Conservation (phyloP, 2,888 invertebrate species). For the Platycnemis pennipes region DNA sequence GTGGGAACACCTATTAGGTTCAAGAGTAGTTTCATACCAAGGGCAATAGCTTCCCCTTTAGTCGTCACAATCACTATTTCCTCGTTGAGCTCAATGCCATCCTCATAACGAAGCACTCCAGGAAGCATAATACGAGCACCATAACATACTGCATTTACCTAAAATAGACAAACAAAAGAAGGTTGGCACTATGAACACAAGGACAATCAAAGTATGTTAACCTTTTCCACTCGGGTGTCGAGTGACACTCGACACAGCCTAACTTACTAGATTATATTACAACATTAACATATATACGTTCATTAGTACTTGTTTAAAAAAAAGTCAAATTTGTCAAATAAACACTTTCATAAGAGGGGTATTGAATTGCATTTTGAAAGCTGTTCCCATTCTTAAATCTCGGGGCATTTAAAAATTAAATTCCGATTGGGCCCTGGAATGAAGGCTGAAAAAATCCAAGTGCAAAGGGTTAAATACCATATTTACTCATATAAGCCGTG, state of each 20-base stretch:
- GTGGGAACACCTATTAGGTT: background rate
- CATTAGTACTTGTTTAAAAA: too few relatives aligned
- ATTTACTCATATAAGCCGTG: too few relatives aligned
- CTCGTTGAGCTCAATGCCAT: slow-evolving; percentile 97
- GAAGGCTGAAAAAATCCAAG: too few relatives aligned
- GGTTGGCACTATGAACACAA: slow-evolving; percentile 55
- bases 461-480: too few relatives aligned
- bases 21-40: slow-evolving; percentile 79
- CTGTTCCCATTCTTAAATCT: too few relatives aligned
- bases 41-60: slow-evolving; percentile 96
- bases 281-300: background rate
- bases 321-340: too few relatives aligned
- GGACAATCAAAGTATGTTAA: slow-evolving; percentile 55
- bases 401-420: too few relatives aligned
- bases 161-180: slow-evolving; percentile 71
- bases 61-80: slow-evolving; percentile 99
- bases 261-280: too few relatives aligned
- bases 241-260: too few relatives aligned
- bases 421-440: too few relatives aligned
- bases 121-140: slow-evolving; percentile 99
- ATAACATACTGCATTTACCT: slow-evolving; percentile 98
- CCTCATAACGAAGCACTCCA: slow-evolving; percentile 97
- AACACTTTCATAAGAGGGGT: background rate
- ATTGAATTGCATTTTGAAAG: too few relatives aligned
- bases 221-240: too few relatives aligned